Conservation (phyloP, 2,888 invertebrate genomes). For the Hemithea aestivaria region DNA sequence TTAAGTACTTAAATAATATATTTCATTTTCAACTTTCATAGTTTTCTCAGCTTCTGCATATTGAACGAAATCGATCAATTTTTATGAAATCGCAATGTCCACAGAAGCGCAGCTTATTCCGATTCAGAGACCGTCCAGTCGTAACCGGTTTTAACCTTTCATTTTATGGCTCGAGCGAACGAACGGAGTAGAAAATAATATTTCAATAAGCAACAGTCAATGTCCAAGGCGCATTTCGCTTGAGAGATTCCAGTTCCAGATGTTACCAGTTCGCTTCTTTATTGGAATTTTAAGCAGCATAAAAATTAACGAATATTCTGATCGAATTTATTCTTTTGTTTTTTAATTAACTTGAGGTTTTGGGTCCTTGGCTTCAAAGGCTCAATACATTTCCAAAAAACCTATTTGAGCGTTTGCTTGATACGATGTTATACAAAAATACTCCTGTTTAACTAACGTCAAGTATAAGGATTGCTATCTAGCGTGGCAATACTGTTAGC, state of each 20-base stretch:
- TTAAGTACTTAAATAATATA: too few species aligned
- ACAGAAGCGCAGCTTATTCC: neutral
- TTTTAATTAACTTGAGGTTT: too few species aligned
- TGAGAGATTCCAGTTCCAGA: constrained; percentile 11
- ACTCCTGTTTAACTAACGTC: too few species aligned
- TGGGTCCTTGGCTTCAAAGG: too few species aligned
- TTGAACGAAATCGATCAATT: neutral
- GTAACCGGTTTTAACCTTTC: constrained; percentile 12
- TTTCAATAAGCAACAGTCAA: constrained; percentile 23
- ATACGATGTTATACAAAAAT: too few species aligned
- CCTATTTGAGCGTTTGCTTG: too few species aligned
- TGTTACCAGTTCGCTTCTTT: neutral
- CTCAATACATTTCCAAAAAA: too few species aligned
- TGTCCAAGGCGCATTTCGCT: constrained; percentile 10
- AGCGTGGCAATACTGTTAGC: too few species aligned
- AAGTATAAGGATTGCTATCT: too few species aligned
- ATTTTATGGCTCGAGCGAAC: constrained; percentile 15
- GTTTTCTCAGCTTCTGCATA: neutral
- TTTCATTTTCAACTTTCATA: neutral
- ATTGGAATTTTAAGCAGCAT: too few species aligned
- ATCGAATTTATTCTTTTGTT: neutral
- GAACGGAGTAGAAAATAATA: constrained; percentile 17
- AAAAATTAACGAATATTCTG: too few species aligned
- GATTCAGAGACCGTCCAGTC: constrained; percentile 1
- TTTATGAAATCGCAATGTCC: neutral